phyloP scores from a whole-genome alignment of 2,797 vertebrate species.

The Pipistrellus pipistrellus region DNA sequence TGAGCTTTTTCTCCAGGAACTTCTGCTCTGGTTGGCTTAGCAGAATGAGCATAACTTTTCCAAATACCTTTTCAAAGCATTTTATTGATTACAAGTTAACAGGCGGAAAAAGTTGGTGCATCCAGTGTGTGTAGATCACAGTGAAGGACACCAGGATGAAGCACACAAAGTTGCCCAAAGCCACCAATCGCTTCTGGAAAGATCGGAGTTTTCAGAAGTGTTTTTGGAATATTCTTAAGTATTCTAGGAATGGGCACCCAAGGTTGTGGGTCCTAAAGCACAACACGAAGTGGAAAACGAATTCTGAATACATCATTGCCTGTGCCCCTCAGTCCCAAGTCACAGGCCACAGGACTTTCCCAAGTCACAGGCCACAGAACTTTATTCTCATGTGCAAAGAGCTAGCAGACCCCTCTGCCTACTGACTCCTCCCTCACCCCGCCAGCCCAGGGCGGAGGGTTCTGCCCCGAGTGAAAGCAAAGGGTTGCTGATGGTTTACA shows the following conservation, averaged over 20 bases:
- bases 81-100: not conserved
- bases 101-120: not conserved
- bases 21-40: not conserved
- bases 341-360: not conserved
- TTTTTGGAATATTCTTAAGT: not conserved
- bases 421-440: not conserved
- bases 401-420: not conserved
- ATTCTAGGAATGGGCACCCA: not conserved
- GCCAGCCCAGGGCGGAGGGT: not conserved
- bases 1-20: not conserved
- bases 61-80: constrained; percentile 21
- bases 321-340: not conserved
- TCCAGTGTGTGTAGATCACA: not conserved
- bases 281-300: not conserved
- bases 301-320: not conserved
- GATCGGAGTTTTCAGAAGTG: not conserved
- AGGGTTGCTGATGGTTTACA: not conserved
- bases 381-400: not conserved
- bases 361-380: not conserved
- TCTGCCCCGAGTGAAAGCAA: not conserved
- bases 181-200: not conserved
- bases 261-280: not conserved
- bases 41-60: constrained; percentile 14
- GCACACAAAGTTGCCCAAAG: not conserved
- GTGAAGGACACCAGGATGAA: not conserved